Evolutionary conservation across 2,888 invertebrate genomes (phyloP).

Genomic region (Craniophora ligustri): DNA sequence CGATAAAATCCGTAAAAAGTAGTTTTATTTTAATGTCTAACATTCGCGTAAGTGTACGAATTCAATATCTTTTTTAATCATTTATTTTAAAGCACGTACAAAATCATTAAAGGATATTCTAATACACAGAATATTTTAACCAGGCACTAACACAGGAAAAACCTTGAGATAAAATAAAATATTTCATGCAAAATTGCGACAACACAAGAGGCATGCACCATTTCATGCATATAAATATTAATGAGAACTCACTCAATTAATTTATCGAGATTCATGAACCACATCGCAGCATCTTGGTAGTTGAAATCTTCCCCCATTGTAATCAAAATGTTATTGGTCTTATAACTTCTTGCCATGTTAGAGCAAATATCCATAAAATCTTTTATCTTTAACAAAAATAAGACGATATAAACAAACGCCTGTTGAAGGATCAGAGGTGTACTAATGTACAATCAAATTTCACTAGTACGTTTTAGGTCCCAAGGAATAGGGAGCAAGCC

Average conservation of each 20-base stretch:
- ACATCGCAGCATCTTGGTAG: slow-evolving; percentile 93
- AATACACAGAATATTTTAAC: no score
- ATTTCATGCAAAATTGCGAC: background rate
- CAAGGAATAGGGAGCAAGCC: no score
- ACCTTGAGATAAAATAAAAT: no score
- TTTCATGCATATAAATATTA: slow-evolving; percentile 6
- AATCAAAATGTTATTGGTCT: slow-evolving; percentile 93
- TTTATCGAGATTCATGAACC: slow-evolving; percentile 96
- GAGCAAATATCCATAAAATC: slow-evolving; percentile 72
- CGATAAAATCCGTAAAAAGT: no score
- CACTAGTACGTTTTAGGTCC: no score
- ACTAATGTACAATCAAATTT: no score
- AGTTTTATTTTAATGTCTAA: no score
- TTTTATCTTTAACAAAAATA: slow-evolving; percentile 30
- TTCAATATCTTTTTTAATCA: no score
- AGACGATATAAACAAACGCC: background rate
- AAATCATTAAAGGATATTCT: background rate
- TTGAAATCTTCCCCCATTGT: slow-evolving; percentile 98
- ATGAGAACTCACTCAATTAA: slow-evolving; percentile 91
- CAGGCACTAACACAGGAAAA: no score
- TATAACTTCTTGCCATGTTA: slow-evolving; percentile 86
- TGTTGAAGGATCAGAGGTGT: no score
- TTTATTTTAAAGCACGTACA: background rate
- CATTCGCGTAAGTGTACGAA: no score
- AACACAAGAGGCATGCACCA: background rate